A percentile compares a stretch with the other conserved stretches of the same genome.
phyloP scores from a whole-genome alignment of 2,797 vertebrate species.

The Neostethus bicornis region DNA sequence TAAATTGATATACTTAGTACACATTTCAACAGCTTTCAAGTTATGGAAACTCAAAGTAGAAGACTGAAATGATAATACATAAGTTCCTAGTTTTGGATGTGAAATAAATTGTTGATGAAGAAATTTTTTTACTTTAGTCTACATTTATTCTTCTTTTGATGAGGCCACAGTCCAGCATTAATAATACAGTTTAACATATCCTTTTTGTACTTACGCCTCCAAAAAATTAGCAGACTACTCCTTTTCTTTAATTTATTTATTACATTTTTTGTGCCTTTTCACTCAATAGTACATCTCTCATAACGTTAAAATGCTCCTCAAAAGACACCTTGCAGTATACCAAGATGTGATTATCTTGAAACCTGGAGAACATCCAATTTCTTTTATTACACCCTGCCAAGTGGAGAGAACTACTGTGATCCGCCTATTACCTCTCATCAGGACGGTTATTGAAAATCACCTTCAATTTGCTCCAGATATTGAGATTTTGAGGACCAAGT shows the following conservation, averaged over 20 bases:
- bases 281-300: too few species aligned
- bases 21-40: slow-evolving; percentile 6
- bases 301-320: slow-evolving; percentile 16
- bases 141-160: too few species aligned
- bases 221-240: too few species aligned
- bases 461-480: slow-evolving; percentile 68
- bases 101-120: too few species aligned
- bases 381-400: slow-evolving; percentile 58
- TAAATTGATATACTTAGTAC: slow-evolving; percentile 19
- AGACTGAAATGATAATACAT: slow-evolving; percentile 4
- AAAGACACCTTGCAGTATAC: background rate
- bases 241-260: too few species aligned
- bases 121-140: too few species aligned
- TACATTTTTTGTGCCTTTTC: too few species aligned
- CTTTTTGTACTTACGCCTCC: too few species aligned
- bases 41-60: background rate
- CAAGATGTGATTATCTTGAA: slow-evolving; percentile 44
- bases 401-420: slow-evolving; percentile 50
- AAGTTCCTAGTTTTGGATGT: too few species aligned
- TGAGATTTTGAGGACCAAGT: slow-evolving; percentile 51
- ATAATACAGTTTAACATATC: slow-evolving; percentile 1
- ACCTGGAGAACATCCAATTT: slow-evolving; percentile 43
- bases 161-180: too few species aligned
- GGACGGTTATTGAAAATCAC: slow-evolving; percentile 76
- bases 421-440: slow-evolving; percentile 43